A percentile compares a stretch with the other conserved stretches of the same genome.
Conservation (phyloP, 2,888 invertebrate species). For the Agonopterix alstromeriana region DNA sequence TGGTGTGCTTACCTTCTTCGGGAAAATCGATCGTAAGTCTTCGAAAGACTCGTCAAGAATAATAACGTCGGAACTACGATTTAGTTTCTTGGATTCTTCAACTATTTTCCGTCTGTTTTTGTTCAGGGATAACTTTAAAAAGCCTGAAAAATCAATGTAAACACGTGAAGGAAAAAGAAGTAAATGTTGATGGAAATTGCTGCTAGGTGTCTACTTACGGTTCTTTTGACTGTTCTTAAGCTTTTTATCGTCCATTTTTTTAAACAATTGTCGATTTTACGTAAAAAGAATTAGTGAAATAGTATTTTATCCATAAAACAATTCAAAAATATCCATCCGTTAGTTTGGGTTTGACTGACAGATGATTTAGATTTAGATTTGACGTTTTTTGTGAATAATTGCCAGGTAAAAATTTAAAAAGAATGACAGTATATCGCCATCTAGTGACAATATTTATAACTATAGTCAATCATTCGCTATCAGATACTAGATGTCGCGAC, state of each 20-base stretch:
- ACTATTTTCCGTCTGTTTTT: slow-evolving; percentile 41
- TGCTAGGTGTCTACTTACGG: slow-evolving; percentile 29
- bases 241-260: slow-evolving; percentile 35
- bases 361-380: not conserved
- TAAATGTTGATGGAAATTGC: not conserved
- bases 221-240: slow-evolving; percentile 29
- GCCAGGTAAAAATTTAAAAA: too few species aligned
- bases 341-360: not conserved
- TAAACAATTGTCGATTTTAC: not conserved
- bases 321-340: not conserved
- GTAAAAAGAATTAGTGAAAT: not conserved
- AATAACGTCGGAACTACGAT: slow-evolving; percentile 47
- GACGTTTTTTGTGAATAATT: too few species aligned
- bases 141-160: slow-evolving; percentile 34
- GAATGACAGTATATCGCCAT: too few species aligned
- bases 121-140: slow-evolving; percentile 52
- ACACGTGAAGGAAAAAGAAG: not conserved
- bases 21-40: slow-evolving; percentile 33
- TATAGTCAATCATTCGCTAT: too few species aligned
- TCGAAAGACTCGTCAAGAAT: slow-evolving; percentile 63
- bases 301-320: not conserved
- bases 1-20: slow-evolving; percentile 40
- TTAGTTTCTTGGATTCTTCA: slow-evolving; percentile 28
- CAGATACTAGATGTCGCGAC: too few species aligned
- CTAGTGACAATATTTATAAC: too few species aligned